A percentile compares a stretch with the other conserved stretches of the same genome.
These are phyloP conservation scores for Thalassarche chlororhynchos DNA, from an alignment of 2,113 vertebrate species.

Conservation along the genomic window DNA sequence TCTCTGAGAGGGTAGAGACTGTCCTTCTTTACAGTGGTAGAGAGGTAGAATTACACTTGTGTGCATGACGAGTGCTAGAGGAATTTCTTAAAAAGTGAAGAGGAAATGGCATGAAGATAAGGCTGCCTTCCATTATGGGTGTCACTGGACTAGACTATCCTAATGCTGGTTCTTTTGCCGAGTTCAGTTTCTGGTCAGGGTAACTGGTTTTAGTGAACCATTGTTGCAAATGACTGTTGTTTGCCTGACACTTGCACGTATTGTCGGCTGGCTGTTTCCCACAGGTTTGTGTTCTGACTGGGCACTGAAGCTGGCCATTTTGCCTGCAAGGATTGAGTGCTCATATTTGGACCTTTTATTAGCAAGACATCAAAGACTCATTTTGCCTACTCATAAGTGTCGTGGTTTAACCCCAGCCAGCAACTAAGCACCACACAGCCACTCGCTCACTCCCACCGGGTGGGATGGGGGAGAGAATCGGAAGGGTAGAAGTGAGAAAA, in stretches of 20 bases:
- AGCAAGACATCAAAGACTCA: not conserved
- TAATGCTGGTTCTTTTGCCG: not conserved
- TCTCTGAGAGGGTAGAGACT: not conserved
- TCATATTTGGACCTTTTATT: not conserved
- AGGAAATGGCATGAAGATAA: not conserved
- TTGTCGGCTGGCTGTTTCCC: not conserved
- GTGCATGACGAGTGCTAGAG: not conserved
- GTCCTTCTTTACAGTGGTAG: not conserved
- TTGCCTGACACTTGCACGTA: not conserved
- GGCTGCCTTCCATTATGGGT: not conserved
- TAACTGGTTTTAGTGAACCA: not conserved
- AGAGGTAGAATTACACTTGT: not conserved
- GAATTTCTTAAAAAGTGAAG: not conserved
- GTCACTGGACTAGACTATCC: not conserved
- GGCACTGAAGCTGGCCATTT: fast-evolving
- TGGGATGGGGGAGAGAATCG: too few relatives aligned
- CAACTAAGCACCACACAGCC: too few relatives aligned
- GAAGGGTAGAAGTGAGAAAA: too few relatives aligned
- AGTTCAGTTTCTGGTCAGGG: not conserved
- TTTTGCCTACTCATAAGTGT: not conserved
- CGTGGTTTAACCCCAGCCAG: too few relatives aligned
- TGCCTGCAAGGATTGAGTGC: not conserved
- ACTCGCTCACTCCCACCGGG: too few relatives aligned
- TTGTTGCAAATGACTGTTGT: not conserved
- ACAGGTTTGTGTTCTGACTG: not conserved